Conservation (phyloP, 2,113 vertebrate genomes). For the Oncorhynchus gorbuscha region DNA sequence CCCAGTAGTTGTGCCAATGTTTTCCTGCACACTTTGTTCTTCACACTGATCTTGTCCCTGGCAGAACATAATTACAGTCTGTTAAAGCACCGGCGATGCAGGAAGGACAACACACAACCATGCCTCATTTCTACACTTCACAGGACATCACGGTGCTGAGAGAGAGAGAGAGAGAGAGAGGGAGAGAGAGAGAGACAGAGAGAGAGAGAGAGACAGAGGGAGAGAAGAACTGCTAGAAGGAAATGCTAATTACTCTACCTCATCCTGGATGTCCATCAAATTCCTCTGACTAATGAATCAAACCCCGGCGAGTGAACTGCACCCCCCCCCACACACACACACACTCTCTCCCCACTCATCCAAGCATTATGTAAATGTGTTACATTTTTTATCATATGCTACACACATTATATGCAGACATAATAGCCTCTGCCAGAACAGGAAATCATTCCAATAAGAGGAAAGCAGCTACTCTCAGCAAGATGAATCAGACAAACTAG, state of each 20-base stretch:
- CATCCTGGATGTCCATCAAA: conserved; percentile 59
- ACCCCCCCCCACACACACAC: neutral
- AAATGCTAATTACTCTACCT: conserved; percentile 57
- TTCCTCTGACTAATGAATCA: conserved; percentile 42
- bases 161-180: neutral
- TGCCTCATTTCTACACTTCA: conserved; percentile 69
- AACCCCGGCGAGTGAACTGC: conserved; percentile 26
- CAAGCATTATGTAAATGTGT: neutral
- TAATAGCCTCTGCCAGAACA: neutral
- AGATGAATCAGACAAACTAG: conserved; percentile 53
- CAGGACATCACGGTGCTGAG: conserved; percentile 63
- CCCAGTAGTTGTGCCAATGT: conserved; percentile 59
- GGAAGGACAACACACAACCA: conserved; percentile 66
- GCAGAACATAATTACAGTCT: conserved; percentile 76
- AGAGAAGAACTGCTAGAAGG: conserved; percentile 29
- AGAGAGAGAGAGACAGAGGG: neutral
- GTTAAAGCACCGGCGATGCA: conserved; percentile 56
- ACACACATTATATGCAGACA: neutral
- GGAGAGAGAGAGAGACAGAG: neutral
- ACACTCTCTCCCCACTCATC: neutral
- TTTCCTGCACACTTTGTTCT: conserved; percentile 76
- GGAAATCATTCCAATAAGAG: conserved; percentile 19
- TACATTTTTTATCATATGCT: neutral
- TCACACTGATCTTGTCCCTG: conserved; percentile 64
- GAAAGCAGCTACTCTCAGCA: conserved; percentile 36